Evolutionary conservation across 2,888 invertebrate species (phyloP), one percentile per base, ranked within the genome.

Genomic region (Drosophila multiciliata): DNA sequence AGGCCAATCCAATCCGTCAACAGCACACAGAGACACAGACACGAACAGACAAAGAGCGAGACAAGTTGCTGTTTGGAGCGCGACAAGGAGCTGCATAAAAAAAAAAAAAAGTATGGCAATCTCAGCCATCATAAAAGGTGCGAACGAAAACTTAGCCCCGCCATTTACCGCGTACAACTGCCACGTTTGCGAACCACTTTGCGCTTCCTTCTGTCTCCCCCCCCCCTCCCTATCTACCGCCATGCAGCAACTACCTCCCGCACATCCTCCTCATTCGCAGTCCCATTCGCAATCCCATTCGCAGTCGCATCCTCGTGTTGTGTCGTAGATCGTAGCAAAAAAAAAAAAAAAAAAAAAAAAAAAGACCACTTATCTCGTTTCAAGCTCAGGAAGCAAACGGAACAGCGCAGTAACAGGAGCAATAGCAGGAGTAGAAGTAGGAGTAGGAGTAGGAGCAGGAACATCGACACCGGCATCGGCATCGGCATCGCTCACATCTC

Each of bases 101-200:
- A 23, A 23, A 23, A n/a, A n/a, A 85, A 88, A 85, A 82, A 87
- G 87, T 87, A 87, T 87, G 76, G 89, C 89, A 89, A 89, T 84
- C 79, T 76, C 68, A 69, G 82, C 67, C 85, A 89, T 84, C 88
- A 84, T 84, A 87, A 89, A 84, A 87, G 87, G 88, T 87, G 85
- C 89, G 85, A 84, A 84, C 81, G 67, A 71, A 82, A 83, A 75
- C 64, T 69, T 74, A 62, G 70, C 68, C 66, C 66, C 75, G 87
- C 82, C 83, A 83, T 83, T 76, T 71, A 66, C 81, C 66, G 71
- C 62, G 50, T 29, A 50, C 64, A 61, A 60, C 65, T 60, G 48
- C 62, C 74, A 35, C 66, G 60, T 54, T 57, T 57, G 49, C 49
- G 12, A 38, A 55, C 54, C 54, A 36, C 36, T 38, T 55, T 36